These are phyloP conservation scores for Drosophila anceps DNA, from an alignment of 2,888 invertebrate genomes.

Conservation along the genomic window DNA sequence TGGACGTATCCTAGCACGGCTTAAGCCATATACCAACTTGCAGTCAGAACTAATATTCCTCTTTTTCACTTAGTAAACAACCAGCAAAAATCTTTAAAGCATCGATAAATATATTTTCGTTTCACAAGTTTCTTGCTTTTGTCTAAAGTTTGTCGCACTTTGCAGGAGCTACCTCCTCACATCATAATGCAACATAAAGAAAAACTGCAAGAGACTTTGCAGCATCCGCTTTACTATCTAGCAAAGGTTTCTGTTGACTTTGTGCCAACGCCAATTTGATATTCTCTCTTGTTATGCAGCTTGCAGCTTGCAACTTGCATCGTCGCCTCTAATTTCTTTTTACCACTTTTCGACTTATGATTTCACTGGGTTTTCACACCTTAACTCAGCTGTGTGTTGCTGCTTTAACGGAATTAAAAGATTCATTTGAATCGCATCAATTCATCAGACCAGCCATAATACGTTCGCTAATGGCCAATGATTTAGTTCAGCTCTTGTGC, in stretches of 20 bases:
- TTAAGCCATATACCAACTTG: too few relatives aligned
- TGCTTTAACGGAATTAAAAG: background rate
- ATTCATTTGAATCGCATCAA: background rate
- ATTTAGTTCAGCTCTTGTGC: background rate
- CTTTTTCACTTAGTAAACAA: background rate
- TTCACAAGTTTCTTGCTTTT: background rate
- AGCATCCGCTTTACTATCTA: conserved; percentile 14
- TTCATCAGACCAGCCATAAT: background rate
- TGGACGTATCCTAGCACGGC: too few relatives aligned
- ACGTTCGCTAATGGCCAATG: background rate
- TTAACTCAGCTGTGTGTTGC: background rate
- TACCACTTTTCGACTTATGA: background rate
- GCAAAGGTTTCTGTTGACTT: background rate
- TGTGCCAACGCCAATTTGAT: conserved; percentile 5
- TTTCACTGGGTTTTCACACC: conserved; percentile 7
- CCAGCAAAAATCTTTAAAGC: background rate
- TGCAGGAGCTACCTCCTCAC: background rate
- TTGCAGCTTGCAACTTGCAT: background rate
- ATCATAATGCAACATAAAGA: conserved; percentile 1
- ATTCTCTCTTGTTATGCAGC: background rate
- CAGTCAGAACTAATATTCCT: background rate
- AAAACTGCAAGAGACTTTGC: background rate
- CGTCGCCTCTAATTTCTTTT: background rate
- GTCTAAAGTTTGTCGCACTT: background rate
- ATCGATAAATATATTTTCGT: background rate